Percentiles rank a stretch among this genome's conserved stretches.
These are phyloP conservation scores for Notarius quadriscutis DNA, from an alignment of 2,113 vertebrate species.

Conservation along the genomic window DNA sequence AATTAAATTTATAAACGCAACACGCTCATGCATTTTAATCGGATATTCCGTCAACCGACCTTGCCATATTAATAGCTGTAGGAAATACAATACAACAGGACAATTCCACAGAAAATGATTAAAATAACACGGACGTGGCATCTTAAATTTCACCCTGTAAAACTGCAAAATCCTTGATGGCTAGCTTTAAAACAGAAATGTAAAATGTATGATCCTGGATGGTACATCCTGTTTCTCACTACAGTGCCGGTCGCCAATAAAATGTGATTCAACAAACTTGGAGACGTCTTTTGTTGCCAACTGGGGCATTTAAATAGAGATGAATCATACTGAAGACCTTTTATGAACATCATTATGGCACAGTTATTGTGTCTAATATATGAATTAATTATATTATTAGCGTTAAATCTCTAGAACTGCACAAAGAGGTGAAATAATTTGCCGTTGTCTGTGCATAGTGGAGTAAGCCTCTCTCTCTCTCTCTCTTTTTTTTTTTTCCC, in stretches of 20 bases:
- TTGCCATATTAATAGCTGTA: background rate
- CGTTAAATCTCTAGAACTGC: background rate
- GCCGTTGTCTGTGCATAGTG: slow-evolving; percentile 29
- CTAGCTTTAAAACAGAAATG: background rate
- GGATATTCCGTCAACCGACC: background rate
- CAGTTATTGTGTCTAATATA: background rate
- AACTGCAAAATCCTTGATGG: background rate
- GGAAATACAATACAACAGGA: background rate
- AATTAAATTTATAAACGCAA: background rate
- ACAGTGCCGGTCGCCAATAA: background rate
- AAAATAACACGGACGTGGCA: background rate
- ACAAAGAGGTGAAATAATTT: background rate
- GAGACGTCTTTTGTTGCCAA: background rate
- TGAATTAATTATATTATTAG: background rate
- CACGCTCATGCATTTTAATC: background rate
- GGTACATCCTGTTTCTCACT: background rate
- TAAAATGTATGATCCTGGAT: background rate
- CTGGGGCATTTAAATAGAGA: background rate
- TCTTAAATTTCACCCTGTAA: background rate
- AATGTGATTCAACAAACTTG: background rate
- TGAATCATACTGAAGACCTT: background rate
- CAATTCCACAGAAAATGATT: background rate
- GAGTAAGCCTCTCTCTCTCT: slow-evolving; percentile 33
- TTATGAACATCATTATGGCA: background rate
- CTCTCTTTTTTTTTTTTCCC: too few relatives aligned